Evolutionary conservation across 2,888 invertebrate genomes (phyloP), one percentile per base, ranked within the genome.

Genomic region (Tribolium freemani): DNA sequence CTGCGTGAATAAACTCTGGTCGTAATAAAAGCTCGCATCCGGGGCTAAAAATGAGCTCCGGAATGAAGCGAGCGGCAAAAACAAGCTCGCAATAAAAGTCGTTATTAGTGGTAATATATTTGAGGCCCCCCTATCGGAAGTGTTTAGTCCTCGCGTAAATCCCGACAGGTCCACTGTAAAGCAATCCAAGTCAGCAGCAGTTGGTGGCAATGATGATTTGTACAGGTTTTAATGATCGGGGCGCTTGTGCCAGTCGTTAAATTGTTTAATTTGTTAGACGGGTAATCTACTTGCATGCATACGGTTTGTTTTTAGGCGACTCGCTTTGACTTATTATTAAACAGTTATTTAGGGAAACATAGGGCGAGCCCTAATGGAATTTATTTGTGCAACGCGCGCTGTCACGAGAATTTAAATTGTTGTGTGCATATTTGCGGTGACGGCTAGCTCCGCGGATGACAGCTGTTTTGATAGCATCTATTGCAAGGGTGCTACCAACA

Each of bases 121-220:
- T 76, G 73, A 73, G 78, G 76, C 66, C 77, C 77, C 78, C 75
- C 75, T 77, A 80, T 77, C 77, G 77, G 79, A 80, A 83, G 83
- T 83, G 83, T 83, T 84, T 83, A 82, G 82, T 81, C 83, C 78
- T 76, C 77, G 79, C 82, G 82, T 84, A 84, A 83, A 84, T 84
- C 79, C 80, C 75, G 73, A 76, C 75, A 78, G 83, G 83, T 84
- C 83, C 83, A 84, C 84, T 77, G 76, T 76, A 78, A 77, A 75
- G 83, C 83, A 83, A 84, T 85, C 83, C 82, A 81, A 85, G 85
- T 85, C 85, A 84, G 82, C 82, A 79, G 76, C 85, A 85, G 84
- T 84, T 84, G 85, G 84, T 79, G 80, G 81, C 82, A 80, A 84
- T 83, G 81, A 82, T 84, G 84, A 85, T 85, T 85, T 85, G 85